Percentiles rank a stretch among this genome's conserved stretches.
Conservation (phyloP, 1,140 invertebrate genomes). For the Cryptotermes secundus region DNA sequence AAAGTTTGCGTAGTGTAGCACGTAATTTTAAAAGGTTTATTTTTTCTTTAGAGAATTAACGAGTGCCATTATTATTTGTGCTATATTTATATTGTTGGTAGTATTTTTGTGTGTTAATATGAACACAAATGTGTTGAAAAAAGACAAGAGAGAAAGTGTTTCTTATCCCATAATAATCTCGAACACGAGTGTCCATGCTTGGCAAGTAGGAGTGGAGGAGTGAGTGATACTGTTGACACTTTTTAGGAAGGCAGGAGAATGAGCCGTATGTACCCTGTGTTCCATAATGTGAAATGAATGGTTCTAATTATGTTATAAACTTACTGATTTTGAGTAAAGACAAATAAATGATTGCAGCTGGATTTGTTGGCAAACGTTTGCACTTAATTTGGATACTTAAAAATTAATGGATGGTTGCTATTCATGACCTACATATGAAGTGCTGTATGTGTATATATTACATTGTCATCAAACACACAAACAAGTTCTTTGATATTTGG, state of each 20-base stretch:
- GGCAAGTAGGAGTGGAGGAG: not conserved
- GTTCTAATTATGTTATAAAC: no score
- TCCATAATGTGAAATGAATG: no score
- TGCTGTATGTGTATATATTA: no score
- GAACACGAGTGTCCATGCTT: slow-evolving; percentile 27
- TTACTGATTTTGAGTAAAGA: no score
- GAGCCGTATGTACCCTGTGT: slow-evolving; percentile 51
- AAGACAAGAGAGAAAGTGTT: slow-evolving; percentile 20
- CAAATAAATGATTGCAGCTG: no score
- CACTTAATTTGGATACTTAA: no score
- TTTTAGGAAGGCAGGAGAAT: slow-evolving; percentile 47
- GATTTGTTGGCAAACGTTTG: no score
- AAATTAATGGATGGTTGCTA: no score
- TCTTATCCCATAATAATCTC: not conserved
- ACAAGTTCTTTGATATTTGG: no score
- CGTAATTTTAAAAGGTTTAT: not conserved
- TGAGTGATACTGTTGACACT: not conserved
- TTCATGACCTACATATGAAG: no score
- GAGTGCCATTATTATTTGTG: not conserved
- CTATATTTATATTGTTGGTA: not conserved
- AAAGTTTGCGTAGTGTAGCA: not conserved
- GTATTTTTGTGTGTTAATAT: slow-evolving; percentile 15
- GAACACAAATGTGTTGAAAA: not conserved
- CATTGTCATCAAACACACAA: no score
- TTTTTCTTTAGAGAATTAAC: not conserved